A percentile compares a stretch with the other conserved stretches of the same genome.
These are phyloP conservation scores for Etia nguti DNA, from an alignment of 2,113 vertebrate genomes.

Conservation along the genomic window DNA sequence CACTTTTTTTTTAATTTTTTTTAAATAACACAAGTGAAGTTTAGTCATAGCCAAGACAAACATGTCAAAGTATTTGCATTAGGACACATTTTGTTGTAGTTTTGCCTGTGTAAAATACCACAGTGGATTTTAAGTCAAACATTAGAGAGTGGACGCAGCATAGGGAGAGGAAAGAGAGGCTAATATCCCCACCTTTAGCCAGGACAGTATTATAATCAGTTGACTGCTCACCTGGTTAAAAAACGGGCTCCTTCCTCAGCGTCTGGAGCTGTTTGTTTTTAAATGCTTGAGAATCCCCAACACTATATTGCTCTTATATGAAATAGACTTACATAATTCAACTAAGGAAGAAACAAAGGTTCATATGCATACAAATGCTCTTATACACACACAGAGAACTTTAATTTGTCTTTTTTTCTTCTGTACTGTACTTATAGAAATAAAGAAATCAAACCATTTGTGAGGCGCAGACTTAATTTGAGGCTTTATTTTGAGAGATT, in stretches of 20 bases:
- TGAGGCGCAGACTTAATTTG: neutral
- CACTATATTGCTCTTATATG: neutral
- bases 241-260: neutral
- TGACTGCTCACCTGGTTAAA: neutral
- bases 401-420: neutral
- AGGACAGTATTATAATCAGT: neutral
- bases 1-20: neutral
- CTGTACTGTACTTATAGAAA: neutral
- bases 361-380: fast-evolving
- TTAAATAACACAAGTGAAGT: neutral
- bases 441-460: neutral
- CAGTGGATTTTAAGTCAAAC: neutral
- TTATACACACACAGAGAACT: neutral
- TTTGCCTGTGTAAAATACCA: neutral
- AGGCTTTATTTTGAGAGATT: neutral
- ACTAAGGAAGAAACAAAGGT: neutral
- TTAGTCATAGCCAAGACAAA: neutral
- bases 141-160: neutral
- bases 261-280: neutral
- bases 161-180: too few species aligned
- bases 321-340: neutral
- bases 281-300: neutral
- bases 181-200: neutral
- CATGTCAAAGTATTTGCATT: neutral
- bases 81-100: neutral